A percentile compares a stretch with the other conserved stretches of the same genome.
Conservation (phyloP, 2,113 vertebrate species). For the Phrynosoma blainvillii region DNA sequence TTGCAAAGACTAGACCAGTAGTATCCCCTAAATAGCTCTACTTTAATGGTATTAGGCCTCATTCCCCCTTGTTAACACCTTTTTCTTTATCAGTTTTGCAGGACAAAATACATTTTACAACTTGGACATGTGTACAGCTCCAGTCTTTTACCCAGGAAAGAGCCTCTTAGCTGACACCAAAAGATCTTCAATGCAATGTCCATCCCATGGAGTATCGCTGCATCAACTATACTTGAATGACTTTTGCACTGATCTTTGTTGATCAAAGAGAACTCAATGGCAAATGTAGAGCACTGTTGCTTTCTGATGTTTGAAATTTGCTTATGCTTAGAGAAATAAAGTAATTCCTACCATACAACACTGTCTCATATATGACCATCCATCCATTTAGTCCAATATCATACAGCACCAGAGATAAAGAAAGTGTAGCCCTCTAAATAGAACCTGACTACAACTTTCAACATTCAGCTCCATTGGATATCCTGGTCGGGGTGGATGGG, state of each 20-base stretch:
- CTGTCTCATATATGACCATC: not conserved
- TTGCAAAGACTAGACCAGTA: not conserved
- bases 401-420: too few species aligned
- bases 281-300: not conserved
- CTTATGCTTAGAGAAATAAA: constrained; percentile 1
- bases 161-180: not conserved
- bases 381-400: too few species aligned
- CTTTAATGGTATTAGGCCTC: not conserved
- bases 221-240: constrained; percentile 10
- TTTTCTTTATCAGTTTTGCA: not conserved
- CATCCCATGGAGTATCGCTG: not conserved
- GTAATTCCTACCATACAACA: not conserved
- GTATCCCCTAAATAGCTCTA: not conserved
- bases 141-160: not conserved
- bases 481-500: not conserved
- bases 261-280: not conserved
- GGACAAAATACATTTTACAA: not conserved
- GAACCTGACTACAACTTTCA: not conserved
- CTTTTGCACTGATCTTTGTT: not conserved
- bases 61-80: not conserved
- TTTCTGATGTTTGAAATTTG: not conserved
- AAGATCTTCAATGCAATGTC: too few species aligned
- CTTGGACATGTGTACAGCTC: not conserved
- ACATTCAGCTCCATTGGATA: not conserved
- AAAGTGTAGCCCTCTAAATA: too few species aligned